phyloP scores from a whole-genome alignment of 92 coral and sea anemone genomes.

The Epizoanthus ramosus region DNA sequence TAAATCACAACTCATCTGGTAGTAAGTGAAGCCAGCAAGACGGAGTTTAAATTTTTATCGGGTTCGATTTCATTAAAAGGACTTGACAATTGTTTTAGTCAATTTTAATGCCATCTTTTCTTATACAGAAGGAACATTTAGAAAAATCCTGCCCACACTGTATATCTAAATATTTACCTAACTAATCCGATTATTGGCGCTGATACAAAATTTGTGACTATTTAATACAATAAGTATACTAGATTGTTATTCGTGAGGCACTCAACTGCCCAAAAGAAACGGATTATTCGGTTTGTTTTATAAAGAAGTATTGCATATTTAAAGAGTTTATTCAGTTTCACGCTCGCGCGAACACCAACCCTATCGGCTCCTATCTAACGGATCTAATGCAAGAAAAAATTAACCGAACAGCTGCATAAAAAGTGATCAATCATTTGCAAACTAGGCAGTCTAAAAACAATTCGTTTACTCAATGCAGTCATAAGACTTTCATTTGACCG shows the following conservation, averaged over 20 bases:
- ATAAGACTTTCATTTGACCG: constrained; percentile 21
- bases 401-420: constrained; percentile 9
- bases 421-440: constrained; percentile 27
- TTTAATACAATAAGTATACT: constrained; percentile 2
- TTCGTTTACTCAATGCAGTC: constrained; percentile 33
- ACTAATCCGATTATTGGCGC: constrained; percentile 39
- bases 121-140: not conserved
- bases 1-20: constrained; percentile 24
- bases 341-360: not conserved
- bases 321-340: not conserved
- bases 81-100: not conserved
- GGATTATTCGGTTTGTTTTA: constrained; percentile 1
- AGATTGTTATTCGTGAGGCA: not conserved
- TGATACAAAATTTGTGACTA: constrained; percentile 36
- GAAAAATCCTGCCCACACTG: constrained; percentile 1
- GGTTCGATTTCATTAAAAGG: not conserved
- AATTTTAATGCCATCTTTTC: not conserved
- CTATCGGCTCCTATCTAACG: constrained; percentile 36
- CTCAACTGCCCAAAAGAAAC: not conserved
- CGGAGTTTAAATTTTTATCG: not conserved
- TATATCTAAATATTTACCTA: constrained; percentile 39
- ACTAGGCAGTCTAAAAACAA: constrained; percentile 40
- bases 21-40: not conserved
- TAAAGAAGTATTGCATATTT: not conserved
- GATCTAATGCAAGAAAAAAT: constrained; percentile 1